A percentile compares a stretch with the other conserved stretches of the same genome.
These are phyloP conservation scores for Tetrapedia diversipes DNA, from an alignment of 2,888 invertebrate species.

Conservation along the genomic window DNA sequence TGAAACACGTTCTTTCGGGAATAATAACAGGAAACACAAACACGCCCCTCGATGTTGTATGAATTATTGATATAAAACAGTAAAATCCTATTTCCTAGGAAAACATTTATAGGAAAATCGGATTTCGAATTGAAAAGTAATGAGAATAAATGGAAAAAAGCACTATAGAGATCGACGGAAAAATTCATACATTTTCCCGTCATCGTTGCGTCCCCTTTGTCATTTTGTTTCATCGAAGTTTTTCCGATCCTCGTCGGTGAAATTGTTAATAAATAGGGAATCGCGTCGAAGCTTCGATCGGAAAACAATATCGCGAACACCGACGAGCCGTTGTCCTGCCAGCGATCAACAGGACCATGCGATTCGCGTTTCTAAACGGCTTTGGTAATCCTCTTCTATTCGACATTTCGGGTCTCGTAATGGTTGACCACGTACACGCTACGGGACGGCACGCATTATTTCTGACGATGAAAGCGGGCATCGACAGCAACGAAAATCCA, in stretches of 20 bases:
- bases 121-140: too few relatives aligned
- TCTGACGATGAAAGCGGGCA: background rate
- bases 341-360: slow-evolving; percentile 27
- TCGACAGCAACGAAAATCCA: background rate
- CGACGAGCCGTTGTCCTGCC: background rate
- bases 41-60: too few relatives aligned
- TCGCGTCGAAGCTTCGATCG: background rate
- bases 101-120: too few relatives aligned
- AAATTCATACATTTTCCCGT: too few relatives aligned
- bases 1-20: too few relatives aligned
- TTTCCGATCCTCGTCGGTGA: too few relatives aligned
- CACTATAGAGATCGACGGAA: too few relatives aligned
- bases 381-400: slow-evolving; percentile 57
- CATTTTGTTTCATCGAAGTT: background rate
- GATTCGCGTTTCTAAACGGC: slow-evolving; percentile 51
- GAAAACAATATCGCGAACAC: slow-evolving; percentile 13
- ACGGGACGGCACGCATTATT: slow-evolving; percentile 12
- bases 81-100: too few relatives aligned
- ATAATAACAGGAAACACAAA: too few relatives aligned
- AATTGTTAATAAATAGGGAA: background rate
- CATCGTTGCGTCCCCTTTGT: background rate
- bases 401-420: slow-evolving; percentile 57
- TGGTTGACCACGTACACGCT: slow-evolving; percentile 41
- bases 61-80: too few relatives aligned
- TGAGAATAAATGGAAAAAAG: too few relatives aligned